These are phyloP conservation scores for Oreochromis aureus DNA, from an alignment of 2,113 vertebrate genomes.

Conservation along the genomic window DNA sequence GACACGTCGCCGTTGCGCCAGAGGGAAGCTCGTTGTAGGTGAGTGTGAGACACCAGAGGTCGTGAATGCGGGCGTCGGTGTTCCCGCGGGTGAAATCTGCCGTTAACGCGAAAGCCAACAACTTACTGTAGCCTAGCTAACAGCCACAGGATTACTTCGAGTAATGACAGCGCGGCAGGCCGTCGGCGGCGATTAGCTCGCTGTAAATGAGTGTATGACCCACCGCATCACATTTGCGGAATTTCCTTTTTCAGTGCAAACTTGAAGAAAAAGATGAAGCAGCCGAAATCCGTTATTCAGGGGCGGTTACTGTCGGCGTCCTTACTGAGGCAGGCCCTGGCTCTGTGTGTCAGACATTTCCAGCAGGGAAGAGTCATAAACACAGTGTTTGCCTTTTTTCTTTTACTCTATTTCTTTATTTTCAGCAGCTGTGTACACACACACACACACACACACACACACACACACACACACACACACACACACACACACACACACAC, in stretches of 20 bases:
- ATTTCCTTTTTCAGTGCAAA: slow-evolving; percentile 29
- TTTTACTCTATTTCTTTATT: not conserved
- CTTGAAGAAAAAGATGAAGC: slow-evolving; percentile 23
- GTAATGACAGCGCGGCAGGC: not conserved
- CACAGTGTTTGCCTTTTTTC: not conserved
- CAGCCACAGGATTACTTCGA: not conserved
- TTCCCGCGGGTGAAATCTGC: not conserved
- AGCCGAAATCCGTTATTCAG: slow-evolving; percentile 29
- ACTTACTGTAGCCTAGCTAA: not conserved
- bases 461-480: not conserved
- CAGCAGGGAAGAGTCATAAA: not conserved
- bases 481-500: not conserved
- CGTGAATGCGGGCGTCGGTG: not conserved
- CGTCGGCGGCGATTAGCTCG: not conserved
- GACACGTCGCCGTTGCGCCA: not conserved
- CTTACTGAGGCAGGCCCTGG: slow-evolving; percentile 17
- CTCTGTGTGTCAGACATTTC: not conserved
- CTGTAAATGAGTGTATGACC: not conserved
- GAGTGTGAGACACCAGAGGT: slow-evolving; percentile 28
- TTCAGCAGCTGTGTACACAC: not conserved
- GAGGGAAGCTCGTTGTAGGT: slow-evolving; percentile 27
- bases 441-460: not conserved
- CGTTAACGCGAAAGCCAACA: not conserved
- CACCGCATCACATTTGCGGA: slow-evolving; percentile 1
- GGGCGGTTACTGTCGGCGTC: slow-evolving; percentile 42